A percentile compares a stretch with the other conserved stretches of the same genome.
Evolutionary conservation across 2,113 vertebrate genomes (phyloP).

Genomic region (Phaethon lepturus): DNA sequence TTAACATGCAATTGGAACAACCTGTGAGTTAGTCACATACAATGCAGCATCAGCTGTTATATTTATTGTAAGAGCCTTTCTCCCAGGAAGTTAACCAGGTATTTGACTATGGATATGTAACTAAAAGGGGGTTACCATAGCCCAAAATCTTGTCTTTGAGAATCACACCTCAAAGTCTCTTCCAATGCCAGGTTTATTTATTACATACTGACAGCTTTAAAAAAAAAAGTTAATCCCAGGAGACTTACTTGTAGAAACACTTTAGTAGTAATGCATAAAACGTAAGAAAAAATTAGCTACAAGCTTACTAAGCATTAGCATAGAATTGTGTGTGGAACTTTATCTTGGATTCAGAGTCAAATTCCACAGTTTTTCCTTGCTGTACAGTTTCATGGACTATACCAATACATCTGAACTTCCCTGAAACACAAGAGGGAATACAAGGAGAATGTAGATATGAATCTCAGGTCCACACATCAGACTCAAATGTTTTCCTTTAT

Average conservation of each 20-base stretch:
- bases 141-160: background rate
- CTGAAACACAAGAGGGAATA: background rate
- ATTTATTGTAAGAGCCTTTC: background rate
- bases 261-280: background rate
- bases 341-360: background rate
- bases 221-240: background rate
- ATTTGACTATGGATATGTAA: background rate
- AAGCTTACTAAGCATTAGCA: background rate
- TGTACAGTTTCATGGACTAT: background rate
- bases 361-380: background rate
- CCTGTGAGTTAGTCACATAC: background rate
- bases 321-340: background rate
- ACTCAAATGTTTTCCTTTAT: background rate
- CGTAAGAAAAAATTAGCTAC: background rate
- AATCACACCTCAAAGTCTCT: background rate
- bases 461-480: background rate
- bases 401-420: background rate
- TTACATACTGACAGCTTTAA: background rate
- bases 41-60: background rate
- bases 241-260: background rate
- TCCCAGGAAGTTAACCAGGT: background rate
- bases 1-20: background rate
- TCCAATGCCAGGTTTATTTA: background rate
- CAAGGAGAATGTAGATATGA: background rate
- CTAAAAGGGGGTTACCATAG: background rate